Evolutionary conservation across 1,140 invertebrate species (phyloP).

Genomic region (Polyergus mexicanus): DNA sequence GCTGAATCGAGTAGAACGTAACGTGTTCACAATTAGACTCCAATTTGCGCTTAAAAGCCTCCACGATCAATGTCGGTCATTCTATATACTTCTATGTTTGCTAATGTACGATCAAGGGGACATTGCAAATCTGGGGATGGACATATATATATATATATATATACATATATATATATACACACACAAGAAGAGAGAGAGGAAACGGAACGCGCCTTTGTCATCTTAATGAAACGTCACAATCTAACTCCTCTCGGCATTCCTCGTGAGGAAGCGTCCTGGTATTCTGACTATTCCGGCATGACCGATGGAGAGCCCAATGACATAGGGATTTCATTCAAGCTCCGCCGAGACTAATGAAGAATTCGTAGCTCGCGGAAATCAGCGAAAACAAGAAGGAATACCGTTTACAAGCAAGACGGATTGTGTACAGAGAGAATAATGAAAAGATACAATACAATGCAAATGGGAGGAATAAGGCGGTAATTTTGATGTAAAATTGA

Average conservation of each 20-base stretch:
- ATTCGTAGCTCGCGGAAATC: constrained; percentile 15
- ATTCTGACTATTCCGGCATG: constrained; percentile 59
- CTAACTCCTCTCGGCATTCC: constrained; percentile 60
- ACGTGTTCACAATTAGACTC: constrained; percentile 62
- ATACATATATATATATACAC: no score
- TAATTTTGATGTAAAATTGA: neutral
- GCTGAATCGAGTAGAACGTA: constrained; percentile 38
- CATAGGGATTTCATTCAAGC: constrained; percentile 55
- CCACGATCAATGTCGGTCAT: constrained; percentile 63
- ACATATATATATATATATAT: neutral
- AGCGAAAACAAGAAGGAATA: neutral
- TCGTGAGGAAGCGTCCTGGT: constrained; percentile 50
- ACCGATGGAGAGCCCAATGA: constrained; percentile 44
- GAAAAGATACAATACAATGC: neutral
- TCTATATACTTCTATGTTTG: constrained; percentile 17
- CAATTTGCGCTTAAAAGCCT: constrained; percentile 64
- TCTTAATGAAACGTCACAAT: constrained; percentile 78
- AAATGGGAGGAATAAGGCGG: neutral
- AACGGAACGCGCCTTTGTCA: constrained; percentile 68
- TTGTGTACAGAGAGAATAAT: neutral
- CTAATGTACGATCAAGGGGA: constrained; percentile 50
- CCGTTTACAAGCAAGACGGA: neutral
- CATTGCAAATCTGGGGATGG: constrained; percentile 6
- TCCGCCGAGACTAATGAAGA: constrained; percentile 42
- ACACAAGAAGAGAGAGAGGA: neutral